A percentile compares a stretch with the other conserved stretches of the same genome.
phyloP scores from a whole-genome alignment of 2,888 invertebrate genomes.

The Tetragonula carbonaria region DNA sequence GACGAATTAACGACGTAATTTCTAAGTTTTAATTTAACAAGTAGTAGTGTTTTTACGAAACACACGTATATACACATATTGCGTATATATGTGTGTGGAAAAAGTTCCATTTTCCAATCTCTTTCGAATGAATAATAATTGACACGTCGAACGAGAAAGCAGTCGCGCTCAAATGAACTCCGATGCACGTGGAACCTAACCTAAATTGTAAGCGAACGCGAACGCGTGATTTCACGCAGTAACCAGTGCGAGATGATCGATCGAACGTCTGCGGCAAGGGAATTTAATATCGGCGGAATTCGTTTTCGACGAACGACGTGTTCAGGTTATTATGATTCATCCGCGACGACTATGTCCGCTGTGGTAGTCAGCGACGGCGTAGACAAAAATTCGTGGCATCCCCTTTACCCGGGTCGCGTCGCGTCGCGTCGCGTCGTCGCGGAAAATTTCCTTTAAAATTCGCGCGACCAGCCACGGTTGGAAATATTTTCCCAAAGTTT shows the following conservation, averaged over 20 bases:
- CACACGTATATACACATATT: no score
- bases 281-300: conserved; percentile 67
- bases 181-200: no score
- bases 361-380: conserved; percentile 21
- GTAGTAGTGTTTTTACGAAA: no score
- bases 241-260: conserved; percentile 8
- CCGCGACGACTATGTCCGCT: conserved; percentile 48
- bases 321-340: conserved; percentile 62
- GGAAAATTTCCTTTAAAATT: conserved; percentile 69
- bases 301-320: conserved; percentile 49
- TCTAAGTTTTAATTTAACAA: neutral
- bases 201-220: neutral
- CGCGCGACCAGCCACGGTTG: conserved; percentile 57
- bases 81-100: no score
- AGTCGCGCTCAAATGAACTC: neutral
- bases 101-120: no score
- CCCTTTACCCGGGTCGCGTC: conserved; percentile 3
- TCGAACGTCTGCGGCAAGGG: conserved; percentile 34
- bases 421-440: conserved; percentile 28
- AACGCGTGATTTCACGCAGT: neutral
- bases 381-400: conserved; percentile 66
- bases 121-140: no score
- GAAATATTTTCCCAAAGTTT: conserved; percentile 75
- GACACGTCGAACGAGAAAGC: no score
- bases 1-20: neutral